Conservation (phyloP, 2,797 vertebrate species). For the Coregonus suidteri region DNA sequence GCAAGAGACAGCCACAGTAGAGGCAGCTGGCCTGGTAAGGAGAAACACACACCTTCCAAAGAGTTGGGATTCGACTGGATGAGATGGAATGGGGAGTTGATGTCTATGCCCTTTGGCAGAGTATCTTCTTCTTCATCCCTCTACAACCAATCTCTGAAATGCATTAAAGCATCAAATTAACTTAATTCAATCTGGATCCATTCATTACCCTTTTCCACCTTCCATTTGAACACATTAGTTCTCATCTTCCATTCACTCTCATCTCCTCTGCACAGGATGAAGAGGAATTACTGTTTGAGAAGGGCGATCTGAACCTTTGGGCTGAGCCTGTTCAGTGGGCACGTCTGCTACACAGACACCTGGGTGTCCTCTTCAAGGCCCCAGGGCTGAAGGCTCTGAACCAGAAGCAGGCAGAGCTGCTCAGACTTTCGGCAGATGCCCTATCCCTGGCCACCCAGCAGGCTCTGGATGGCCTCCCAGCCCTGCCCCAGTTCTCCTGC, state of each 20-base stretch:
- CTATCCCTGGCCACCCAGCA: conserved; percentile 53
- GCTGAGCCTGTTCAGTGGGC: conserved; percentile 85
- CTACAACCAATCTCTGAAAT: not conserved
- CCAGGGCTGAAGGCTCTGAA: conserved; percentile 13
- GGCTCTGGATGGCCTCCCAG: conserved; percentile 75
- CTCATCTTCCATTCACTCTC: not conserved
- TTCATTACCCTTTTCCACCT: not conserved
- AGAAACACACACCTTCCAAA: not conserved
- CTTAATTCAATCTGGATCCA: not conserved
- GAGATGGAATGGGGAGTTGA: not conserved
- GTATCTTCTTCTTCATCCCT: not conserved
- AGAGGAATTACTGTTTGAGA: conserved; percentile 91
- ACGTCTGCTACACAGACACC: conserved; percentile 78
- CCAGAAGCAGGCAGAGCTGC: conserved; percentile 44
- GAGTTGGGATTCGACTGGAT: not conserved
- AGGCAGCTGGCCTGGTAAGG: conserved; percentile 63
- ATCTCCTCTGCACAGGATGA: conserved; percentile 75
- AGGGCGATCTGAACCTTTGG: conserved; percentile 92
- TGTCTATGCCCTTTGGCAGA: not conserved
- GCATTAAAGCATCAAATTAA: too few relatives aligned
- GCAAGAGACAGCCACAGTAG: conserved; percentile 33
- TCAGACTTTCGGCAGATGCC: conserved; percentile 62
- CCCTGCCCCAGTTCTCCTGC: conserved; percentile 82
- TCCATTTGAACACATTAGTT: not conserved
- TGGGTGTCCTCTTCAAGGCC: conserved; percentile 60